Evolutionary conservation across 2,797 vertebrate genomes (phyloP).

Genomic region (Lithobates pipiens): DNA sequence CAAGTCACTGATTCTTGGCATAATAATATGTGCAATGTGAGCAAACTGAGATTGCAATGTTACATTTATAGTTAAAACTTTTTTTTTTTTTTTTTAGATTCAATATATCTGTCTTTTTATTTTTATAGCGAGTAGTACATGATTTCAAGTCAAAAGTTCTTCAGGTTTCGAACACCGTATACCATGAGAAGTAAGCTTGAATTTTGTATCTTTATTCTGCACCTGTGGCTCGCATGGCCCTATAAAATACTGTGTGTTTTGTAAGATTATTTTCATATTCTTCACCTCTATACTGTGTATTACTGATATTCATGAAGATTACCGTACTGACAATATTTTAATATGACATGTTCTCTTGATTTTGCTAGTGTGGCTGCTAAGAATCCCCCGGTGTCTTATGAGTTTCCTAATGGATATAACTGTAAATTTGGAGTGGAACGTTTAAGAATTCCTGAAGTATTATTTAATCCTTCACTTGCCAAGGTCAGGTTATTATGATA

Average conservation of each 20-base stretch:
- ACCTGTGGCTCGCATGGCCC: no score
- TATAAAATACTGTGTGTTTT: no score
- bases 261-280: neutral
- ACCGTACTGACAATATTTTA: neutral
- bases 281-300: neutral
- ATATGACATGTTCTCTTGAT: neutral
- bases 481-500: conserved; percentile 79
- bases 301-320: neutral
- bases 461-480: conserved; percentile 98
- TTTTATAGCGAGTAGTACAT: conserved; percentile 91
- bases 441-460: conserved; percentile 96
- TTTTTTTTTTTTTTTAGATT: neutral
- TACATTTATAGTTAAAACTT: neutral
- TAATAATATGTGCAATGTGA: conserved; percentile 98
- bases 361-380: conserved; percentile 90
- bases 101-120: neutral
- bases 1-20: conserved; percentile 96
- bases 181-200: conserved; percentile 92
- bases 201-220: no score
- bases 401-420: conserved; percentile 97
- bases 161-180: conserved; percentile 97
- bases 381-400: conserved; percentile 98
- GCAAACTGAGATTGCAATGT: conserved; percentile 59
- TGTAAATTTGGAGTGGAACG: conserved; percentile 97
- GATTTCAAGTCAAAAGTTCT: conserved; percentile 97